These are phyloP conservation scores for Sialia sialis DNA, from an alignment of 2,113 vertebrate species.

Conservation along the genomic window DNA sequence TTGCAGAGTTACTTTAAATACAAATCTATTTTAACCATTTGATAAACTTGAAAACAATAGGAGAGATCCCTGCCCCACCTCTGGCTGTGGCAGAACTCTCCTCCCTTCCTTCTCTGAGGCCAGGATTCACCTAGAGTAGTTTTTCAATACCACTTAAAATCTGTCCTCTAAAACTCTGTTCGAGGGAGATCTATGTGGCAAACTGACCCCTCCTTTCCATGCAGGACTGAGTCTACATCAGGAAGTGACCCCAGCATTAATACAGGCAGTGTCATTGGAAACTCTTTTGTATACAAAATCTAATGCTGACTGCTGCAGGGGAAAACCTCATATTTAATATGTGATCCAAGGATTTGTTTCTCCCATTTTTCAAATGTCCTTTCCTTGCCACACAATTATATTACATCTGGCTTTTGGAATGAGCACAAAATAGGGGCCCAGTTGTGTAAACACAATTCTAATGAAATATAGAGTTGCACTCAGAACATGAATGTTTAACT, in stretches of 20 bases:
- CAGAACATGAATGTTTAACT: neutral
- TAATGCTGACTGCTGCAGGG: neutral
- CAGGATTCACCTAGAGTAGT: neutral
- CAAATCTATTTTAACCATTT: neutral
- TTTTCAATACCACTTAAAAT: neutral
- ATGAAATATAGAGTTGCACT: neutral
- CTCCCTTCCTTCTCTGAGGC: neutral
- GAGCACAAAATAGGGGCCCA: neutral
- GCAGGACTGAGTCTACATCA: neutral
- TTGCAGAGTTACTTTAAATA: neutral
- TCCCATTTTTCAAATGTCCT: neutral
- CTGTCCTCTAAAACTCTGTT: neutral
- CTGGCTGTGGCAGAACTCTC: neutral
- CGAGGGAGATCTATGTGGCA: neutral
- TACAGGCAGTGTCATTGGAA: neutral
- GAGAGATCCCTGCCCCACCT: neutral
- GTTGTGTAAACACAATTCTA: neutral
- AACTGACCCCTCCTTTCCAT: neutral
- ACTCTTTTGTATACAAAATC: neutral
- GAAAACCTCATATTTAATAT: neutral
- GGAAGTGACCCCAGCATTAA: neutral
- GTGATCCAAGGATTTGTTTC: neutral
- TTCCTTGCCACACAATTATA: neutral
- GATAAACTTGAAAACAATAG: constrained; percentile 6
- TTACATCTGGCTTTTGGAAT: constrained; percentile 3